phyloP scores from a whole-genome alignment of 2,888 invertebrate species.

The Clanis bilineata region DNA sequence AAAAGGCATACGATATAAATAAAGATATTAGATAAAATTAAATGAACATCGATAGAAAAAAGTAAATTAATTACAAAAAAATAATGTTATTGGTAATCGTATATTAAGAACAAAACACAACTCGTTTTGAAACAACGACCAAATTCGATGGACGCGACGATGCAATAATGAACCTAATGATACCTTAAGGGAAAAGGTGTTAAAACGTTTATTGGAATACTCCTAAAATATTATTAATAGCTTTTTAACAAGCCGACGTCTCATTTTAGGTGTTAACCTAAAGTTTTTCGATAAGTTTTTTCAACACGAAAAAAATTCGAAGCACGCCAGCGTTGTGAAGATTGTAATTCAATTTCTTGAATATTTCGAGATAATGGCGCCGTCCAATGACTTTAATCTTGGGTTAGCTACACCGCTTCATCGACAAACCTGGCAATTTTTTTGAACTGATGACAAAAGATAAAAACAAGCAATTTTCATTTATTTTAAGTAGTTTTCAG shows the following conservation, averaged over 20 bases:
- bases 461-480: neutral
- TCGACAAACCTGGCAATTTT: neutral
- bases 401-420: neutral
- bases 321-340: conserved; percentile 27
- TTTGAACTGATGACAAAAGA: neutral
- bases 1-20: neutral
- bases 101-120: conserved; percentile 4
- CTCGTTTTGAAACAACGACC: conserved; percentile 16
- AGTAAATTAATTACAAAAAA: neutral
- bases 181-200: conserved; percentile 79
- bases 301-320: conserved; percentile 23
- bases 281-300: conserved; percentile 41
- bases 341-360: conserved; percentile 41
- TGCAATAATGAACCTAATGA: conserved; percentile 75
- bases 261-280: conserved; percentile 67
- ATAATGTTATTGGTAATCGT: conserved; percentile 7
- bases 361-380: conserved; percentile 6
- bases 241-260: conserved; percentile 76
- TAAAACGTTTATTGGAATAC: conserved; percentile 81
- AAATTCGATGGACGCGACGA: conserved; percentile 12
- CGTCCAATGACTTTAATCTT: conserved; percentile 18
- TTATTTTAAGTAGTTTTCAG: neutral
- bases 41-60: neutral
- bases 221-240: conserved; percentile 76
- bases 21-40: neutral